Conservation (phyloP, 2,113 vertebrate species). For the Morone chrysops region DNA sequence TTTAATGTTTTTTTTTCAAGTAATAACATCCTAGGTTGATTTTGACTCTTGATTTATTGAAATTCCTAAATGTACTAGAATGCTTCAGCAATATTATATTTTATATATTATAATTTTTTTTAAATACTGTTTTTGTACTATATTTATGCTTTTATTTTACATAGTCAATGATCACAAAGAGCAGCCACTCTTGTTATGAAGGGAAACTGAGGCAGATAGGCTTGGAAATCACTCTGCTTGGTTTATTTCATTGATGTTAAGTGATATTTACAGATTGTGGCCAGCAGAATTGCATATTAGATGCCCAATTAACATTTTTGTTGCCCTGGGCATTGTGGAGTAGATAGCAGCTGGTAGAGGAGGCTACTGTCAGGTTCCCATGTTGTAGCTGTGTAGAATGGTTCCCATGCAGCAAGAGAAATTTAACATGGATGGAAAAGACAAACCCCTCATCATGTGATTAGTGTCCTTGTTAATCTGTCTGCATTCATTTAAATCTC, state of each 20-base stretch:
- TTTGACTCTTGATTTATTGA: not conserved
- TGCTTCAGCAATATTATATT: too few species aligned
- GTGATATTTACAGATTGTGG: slow-evolving; percentile 84
- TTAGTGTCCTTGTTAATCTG: slow-evolving; percentile 78
- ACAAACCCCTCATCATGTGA: slow-evolving; percentile 75
- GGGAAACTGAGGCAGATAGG: slow-evolving; percentile 18
- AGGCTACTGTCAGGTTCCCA: slow-evolving; percentile 55
- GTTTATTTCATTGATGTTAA: slow-evolving; percentile 79
- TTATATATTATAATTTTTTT: too few species aligned
- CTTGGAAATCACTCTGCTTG: slow-evolving; percentile 60
- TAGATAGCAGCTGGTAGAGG: slow-evolving; percentile 72
- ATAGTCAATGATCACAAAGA: not conserved
- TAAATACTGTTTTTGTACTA: not conserved
- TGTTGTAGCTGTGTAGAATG: slow-evolving; percentile 25
- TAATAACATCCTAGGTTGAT: not conserved
- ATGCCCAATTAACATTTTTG: slow-evolving; percentile 86
- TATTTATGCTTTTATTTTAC: not conserved
- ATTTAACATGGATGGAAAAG: slow-evolving; percentile 70
- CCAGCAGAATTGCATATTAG: slow-evolving; percentile 83
- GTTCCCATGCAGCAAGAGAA: slow-evolving; percentile 24
- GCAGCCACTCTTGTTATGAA: not conserved
- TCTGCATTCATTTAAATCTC: slow-evolving; percentile 79
- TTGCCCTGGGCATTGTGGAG: slow-evolving; percentile 80
- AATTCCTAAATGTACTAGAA: not conserved
- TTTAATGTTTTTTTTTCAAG: not conserved